A percentile compares a stretch with the other conserved stretches of the same genome.
Evolutionary conservation across 2,888 invertebrate species (phyloP).

Genomic region (Zeuzera pyrina): DNA sequence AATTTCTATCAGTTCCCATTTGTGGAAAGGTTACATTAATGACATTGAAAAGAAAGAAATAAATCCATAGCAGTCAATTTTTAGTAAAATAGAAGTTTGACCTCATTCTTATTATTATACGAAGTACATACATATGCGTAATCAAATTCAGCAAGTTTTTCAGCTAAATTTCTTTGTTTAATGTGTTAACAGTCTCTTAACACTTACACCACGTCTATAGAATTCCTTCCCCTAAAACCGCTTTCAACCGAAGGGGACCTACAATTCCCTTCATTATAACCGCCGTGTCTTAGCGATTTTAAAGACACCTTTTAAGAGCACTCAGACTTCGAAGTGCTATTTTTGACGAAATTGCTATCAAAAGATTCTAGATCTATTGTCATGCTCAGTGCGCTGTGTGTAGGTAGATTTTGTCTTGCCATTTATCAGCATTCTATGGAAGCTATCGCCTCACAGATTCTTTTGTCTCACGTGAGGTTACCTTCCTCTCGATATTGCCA

Average conservation of each 20-base stretch:
- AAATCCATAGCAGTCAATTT: too few species aligned
- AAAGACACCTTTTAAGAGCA: conserved; percentile 46
- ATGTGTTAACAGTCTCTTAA: conserved; percentile 4
- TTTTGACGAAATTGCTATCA: conserved; percentile 20
- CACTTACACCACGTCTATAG: conserved; percentile 10
- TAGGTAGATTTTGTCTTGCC: too few species aligned
- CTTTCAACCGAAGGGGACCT: conserved; percentile 27
- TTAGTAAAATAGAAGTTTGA: too few species aligned
- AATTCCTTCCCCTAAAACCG: conserved; percentile 16
- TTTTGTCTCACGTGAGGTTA: conserved; percentile 37
- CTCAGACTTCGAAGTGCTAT: conserved; percentile 37
- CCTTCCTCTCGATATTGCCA: conserved; percentile 21
- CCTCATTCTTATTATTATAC: too few species aligned
- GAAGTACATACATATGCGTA: too few species aligned
- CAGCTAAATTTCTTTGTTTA: too few species aligned
- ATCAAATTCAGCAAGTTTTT: too few species aligned
- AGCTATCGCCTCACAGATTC: conserved; percentile 22
- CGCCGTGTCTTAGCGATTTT: conserved; percentile 42
- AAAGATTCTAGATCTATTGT: conserved; percentile 1
- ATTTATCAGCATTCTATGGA: conserved; percentile 32
- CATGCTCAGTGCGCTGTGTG: too few species aligned
- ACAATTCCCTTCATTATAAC: conserved; percentile 36
- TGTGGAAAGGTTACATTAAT: too few species aligned
- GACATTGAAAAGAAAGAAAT: too few species aligned
- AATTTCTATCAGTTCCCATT: too few species aligned